Evolutionary conservation across 2,797 vertebrate species (phyloP).

Genomic region (Lepus townsendii): DNA sequence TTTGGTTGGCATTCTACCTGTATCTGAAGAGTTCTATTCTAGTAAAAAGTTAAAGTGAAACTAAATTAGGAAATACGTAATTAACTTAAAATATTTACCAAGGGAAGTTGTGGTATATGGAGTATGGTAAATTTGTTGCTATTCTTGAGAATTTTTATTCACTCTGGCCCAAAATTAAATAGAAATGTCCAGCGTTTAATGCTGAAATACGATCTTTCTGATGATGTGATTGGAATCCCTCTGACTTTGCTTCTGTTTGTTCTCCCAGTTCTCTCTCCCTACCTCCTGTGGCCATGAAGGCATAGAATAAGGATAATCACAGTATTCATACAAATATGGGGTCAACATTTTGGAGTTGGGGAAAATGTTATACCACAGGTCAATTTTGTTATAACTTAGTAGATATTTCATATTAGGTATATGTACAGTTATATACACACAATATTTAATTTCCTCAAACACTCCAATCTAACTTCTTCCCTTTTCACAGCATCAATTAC

Average conservation of each 20-base stretch:
- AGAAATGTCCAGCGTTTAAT: background rate
- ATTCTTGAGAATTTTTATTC: constrained; percentile 21
- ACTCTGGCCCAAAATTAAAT: background rate
- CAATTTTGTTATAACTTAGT: background rate
- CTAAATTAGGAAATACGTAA: background rate
- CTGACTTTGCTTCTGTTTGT: background rate
- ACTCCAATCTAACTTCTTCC: background rate
- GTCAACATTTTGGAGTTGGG: background rate
- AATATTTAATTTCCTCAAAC: background rate
- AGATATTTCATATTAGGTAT: background rate
- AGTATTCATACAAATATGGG: background rate
- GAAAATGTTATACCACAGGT: background rate
- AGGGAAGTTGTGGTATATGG: background rate
- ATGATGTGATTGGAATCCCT: background rate
- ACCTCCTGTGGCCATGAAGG: background rate
- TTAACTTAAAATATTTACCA: background rate
- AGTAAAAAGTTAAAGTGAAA: constrained; percentile 13
- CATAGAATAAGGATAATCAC: background rate
- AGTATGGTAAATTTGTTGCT: background rate
- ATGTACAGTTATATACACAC: background rate
- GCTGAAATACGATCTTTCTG: background rate
- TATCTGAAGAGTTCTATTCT: background rate
- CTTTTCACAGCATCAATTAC: background rate
- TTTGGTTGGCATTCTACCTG: background rate
- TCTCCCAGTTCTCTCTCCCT: background rate